Conservation (phyloP, 2,888 invertebrate species). For the Notodonta ziczac region DNA sequence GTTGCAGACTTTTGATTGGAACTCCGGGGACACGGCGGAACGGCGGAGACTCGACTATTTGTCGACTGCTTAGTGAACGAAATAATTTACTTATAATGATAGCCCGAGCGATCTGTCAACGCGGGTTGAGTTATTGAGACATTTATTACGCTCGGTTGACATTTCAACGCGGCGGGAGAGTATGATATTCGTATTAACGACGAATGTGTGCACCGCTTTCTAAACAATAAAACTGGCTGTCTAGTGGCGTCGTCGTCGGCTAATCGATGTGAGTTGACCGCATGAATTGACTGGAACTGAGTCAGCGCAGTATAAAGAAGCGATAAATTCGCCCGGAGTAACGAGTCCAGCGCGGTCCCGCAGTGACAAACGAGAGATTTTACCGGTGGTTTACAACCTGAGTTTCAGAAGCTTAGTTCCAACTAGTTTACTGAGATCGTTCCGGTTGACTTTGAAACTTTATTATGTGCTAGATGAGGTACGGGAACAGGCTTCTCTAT, state of each 20-base stretch:
- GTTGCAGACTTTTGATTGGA: conserved; percentile 65
- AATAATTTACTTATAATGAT: conserved; percentile 59
- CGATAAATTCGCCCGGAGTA: conserved; percentile 52
- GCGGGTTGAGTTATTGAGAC: conserved; percentile 55
- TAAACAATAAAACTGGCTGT: conserved; percentile 48
- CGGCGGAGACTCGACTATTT: conserved; percentile 40
- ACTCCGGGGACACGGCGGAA: conserved; percentile 38
- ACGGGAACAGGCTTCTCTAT: no score
- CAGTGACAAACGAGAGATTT: conserved; percentile 55
- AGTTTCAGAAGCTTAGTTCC: conserved; percentile 41
- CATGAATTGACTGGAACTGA: conserved; percentile 44
- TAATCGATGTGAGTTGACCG: conserved; percentile 47
- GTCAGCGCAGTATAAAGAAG: conserved; percentile 46
- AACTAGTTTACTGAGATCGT: conserved; percentile 27
- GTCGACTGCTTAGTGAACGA: conserved; percentile 48
- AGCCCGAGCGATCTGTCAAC: conserved; percentile 54
- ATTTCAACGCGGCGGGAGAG: conserved; percentile 49
- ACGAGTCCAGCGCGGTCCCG: conserved; percentile 42
- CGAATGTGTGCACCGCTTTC: conserved; percentile 43
- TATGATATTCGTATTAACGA: conserved; percentile 52
- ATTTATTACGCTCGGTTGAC: conserved; percentile 56
- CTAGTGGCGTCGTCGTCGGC: conserved; percentile 26
- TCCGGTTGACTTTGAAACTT: conserved; percentile 27
- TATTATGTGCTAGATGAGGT: conserved; percentile 23
- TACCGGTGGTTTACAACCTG: conserved; percentile 44